These are phyloP conservation scores for Chydorus sphaericus DNA, from an alignment of 2,888 invertebrate genomes.

Conservation along the genomic window DNA sequence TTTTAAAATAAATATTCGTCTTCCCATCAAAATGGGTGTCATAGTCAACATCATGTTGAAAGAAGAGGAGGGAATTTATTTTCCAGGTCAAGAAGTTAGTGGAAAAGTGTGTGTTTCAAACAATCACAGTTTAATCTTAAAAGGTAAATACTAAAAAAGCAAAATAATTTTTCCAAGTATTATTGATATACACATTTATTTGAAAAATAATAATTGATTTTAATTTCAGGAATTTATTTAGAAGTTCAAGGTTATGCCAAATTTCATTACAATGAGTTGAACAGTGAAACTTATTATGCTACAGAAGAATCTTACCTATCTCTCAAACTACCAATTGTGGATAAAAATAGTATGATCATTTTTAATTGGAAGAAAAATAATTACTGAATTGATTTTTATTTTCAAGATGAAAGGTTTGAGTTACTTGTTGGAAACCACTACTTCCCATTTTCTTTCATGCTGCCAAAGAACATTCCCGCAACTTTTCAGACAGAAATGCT, in stretches of 20 bases:
- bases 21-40: too few species aligned
- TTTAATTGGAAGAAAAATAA: background rate
- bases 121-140: too few species aligned
- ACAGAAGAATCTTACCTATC: background rate
- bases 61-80: conserved; percentile 1
- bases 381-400: background rate
- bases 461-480: background rate
- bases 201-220: background rate
- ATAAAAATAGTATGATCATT: background rate
- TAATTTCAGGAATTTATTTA: background rate
- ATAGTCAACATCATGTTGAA: too few species aligned
- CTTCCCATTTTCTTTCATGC: background rate
- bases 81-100: background rate
- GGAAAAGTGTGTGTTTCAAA: background rate
- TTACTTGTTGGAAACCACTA: background rate
- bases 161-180: background rate
- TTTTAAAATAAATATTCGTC: too few species aligned
- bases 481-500: background rate
- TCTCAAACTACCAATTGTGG: background rate
- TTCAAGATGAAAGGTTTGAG: background rate
- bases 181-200: background rate
- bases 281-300: background rate
- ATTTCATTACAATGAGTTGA: background rate
- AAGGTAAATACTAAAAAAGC: background rate
- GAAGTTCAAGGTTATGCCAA: conserved; percentile 2